Evolutionary conservation across 2,113 vertebrate genomes (phyloP).

Genomic region (Embiotoca jacksoni): DNA sequence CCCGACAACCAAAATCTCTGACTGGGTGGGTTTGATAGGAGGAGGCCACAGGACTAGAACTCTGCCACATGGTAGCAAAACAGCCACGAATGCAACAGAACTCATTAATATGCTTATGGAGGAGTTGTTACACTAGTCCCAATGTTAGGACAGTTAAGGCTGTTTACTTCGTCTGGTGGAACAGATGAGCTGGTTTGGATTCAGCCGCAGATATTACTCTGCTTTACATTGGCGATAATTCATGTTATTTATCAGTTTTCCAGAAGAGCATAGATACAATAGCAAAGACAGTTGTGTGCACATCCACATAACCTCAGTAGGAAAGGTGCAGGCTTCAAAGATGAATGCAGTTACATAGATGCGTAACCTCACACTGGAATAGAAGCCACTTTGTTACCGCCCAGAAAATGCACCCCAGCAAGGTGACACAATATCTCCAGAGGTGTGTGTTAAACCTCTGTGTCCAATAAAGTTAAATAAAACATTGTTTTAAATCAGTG

Average conservation of each 20-base stretch:
- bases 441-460: neutral
- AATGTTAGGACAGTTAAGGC: neutral
- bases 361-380: too few relatives aligned
- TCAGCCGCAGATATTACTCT: neutral
- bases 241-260: neutral
- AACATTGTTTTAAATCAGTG: neutral
- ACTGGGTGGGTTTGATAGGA: slow-evolving; percentile 28
- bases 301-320: neutral
- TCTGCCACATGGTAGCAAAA: slow-evolving; percentile 10
- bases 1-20: slow-evolving; percentile 54
- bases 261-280: too few relatives aligned
- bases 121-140: slow-evolving; percentile 11
- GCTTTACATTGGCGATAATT: slow-evolving; percentile 15
- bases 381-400: too few relatives aligned
- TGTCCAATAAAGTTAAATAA: neutral
- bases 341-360: too few relatives aligned
- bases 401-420: too few relatives aligned
- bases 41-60: slow-evolving; percentile 12
- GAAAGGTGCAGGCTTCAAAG: neutral
- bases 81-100: slow-evolving; percentile 17
- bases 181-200: slow-evolving; percentile 47
- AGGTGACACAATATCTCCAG: neutral
- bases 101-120: slow-evolving; percentile 17
- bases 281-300: slow-evolving; percentile 1
- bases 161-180: slow-evolving; percentile 11